phyloP scores from a whole-genome alignment of 2,797 vertebrate species.

The Micropoecilia bifurca region DNA sequence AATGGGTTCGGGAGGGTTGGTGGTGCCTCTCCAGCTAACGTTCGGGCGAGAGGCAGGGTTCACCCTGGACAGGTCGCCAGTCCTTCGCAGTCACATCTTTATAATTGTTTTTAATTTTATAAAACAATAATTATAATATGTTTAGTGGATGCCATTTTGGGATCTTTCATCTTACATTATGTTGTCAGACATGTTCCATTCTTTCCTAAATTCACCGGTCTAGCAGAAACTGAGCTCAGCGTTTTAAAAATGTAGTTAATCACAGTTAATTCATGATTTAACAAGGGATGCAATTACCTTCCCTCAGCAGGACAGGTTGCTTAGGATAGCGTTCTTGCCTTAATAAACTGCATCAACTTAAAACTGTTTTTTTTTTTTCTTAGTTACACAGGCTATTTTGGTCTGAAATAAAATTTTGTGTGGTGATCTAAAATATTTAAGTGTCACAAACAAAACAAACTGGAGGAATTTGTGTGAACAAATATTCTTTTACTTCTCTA shows the following conservation, averaged over 20 bases:
- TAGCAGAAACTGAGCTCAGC: not conserved
- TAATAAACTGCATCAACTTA: not conserved
- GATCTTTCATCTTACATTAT: not conserved
- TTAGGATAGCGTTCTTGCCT: not conserved
- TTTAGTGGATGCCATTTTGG: not conserved
- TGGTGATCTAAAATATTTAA: not conserved
- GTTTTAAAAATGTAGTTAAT: not conserved
- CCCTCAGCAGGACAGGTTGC: not conserved
- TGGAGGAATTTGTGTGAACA: not conserved
- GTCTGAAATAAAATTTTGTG: not conserved
- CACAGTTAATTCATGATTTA: conserved; percentile 1
- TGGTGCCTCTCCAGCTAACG: too few relatives aligned
- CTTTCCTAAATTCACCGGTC: not conserved
- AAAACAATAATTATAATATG: not conserved
- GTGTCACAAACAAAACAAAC: not conserved
- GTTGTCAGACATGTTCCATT: not conserved
- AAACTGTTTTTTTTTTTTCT: not conserved
- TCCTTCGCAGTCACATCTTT: too few relatives aligned
- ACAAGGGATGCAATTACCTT: not conserved
- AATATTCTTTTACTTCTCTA: not conserved
- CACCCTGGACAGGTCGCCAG: too few relatives aligned
- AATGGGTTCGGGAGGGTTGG: too few relatives aligned
- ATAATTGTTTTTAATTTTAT: not conserved
- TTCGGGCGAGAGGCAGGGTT: too few relatives aligned
- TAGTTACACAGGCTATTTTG: not conserved